Percentiles rank a stretch among this genome's conserved stretches.
These are phyloP conservation scores for Papio anubis DNA, from an alignment of 2,113 vertebrate genomes.

Conservation along the genomic window DNA sequence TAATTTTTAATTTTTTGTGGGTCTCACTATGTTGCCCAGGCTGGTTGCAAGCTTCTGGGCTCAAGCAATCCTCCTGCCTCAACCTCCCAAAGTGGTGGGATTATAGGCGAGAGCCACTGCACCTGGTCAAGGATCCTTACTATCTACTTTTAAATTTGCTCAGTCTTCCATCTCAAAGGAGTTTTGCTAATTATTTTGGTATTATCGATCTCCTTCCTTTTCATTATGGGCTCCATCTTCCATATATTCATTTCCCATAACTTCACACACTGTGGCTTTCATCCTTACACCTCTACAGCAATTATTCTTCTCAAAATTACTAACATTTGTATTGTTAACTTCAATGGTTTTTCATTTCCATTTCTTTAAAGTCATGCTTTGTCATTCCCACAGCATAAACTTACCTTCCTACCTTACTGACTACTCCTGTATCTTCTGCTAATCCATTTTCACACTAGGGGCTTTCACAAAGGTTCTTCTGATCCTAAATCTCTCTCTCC, in stretches of 20 bases:
- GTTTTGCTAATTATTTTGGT: not conserved
- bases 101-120: too few relatives aligned
- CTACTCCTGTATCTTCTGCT: not conserved
- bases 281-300: not conserved
- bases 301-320: not conserved
- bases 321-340: not conserved
- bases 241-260: not conserved
- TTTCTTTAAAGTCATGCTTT: not conserved
- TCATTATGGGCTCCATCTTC: not conserved
- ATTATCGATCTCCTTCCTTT: not conserved
- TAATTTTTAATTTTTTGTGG: too few relatives aligned
- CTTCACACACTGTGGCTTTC: not conserved
- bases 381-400: not conserved
- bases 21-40: too few relatives aligned
- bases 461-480: conserved; percentile 7
- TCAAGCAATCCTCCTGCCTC: too few relatives aligned
- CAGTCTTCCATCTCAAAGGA: not conserved
- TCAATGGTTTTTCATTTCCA: not conserved
- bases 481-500: not conserved
- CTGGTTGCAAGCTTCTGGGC: too few relatives aligned
- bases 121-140: not conserved
- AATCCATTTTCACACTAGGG: not conserved
- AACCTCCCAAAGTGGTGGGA: too few relatives aligned
- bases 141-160: not conserved
- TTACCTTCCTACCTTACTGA: not conserved